These are phyloP conservation scores for Leucophenga montana DNA, from an alignment of 2,888 invertebrate species.

Conservation along the genomic window DNA sequence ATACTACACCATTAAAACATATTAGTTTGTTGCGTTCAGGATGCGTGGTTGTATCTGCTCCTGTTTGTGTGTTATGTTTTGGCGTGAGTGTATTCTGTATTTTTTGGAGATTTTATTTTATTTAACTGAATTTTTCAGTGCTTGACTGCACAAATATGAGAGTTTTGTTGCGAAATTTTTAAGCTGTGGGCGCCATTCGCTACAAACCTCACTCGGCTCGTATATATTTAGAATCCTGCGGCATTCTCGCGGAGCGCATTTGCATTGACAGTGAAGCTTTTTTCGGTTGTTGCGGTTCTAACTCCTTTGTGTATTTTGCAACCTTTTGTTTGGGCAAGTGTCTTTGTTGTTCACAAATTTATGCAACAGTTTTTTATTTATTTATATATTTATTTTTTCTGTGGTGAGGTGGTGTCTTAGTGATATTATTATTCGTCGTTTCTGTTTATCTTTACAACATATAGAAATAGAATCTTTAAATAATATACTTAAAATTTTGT, in stretches of 20 bases:
- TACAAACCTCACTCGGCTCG: too few relatives aligned
- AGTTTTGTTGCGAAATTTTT: not conserved
- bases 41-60: conserved; percentile 11
- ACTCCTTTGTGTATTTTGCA: not conserved
- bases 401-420: not conserved
- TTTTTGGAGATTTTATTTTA: not conserved
- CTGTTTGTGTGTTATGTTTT: conserved; percentile 21
- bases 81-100: not conserved
- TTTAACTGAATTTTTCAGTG: conserved; percentile 6
- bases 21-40: conserved; percentile 15
- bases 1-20: conserved; percentile 14
- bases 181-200: too few relatives aligned
- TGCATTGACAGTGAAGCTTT: not conserved
- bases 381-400: too few relatives aligned
- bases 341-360: conserved; percentile 4
- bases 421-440: not conserved
- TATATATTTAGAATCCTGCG: too few relatives aligned
- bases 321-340: not conserved
- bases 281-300: not conserved
- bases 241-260: not conserved
- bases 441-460: not conserved
- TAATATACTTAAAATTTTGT: too few relatives aligned
- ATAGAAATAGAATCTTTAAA: too few relatives aligned
- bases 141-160: conserved; percentile 8
- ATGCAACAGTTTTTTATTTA: conserved; percentile 2